Percentiles rank a stretch among this genome's conserved stretches.
These are phyloP conservation scores for Stictocephala bisonia DNA, from an alignment of 2,888 invertebrate genomes.

Conservation along the genomic window DNA sequence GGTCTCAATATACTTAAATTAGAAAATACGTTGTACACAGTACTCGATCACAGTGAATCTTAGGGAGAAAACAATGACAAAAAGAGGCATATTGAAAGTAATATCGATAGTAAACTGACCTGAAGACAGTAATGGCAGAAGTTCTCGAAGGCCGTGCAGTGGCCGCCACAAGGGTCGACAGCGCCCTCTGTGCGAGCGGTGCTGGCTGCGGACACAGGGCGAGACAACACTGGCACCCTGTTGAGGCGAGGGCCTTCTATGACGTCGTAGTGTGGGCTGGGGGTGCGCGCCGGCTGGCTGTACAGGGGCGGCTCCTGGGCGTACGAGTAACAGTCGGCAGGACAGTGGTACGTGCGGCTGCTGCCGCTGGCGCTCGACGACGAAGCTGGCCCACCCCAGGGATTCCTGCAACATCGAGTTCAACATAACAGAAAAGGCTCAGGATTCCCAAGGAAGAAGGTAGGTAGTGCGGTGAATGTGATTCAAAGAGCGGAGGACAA, in stretches of 20 bases:
- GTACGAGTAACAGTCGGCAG: constrained; percentile 48
- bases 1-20: no score
- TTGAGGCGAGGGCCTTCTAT: constrained; percentile 30
- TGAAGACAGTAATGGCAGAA: constrained; percentile 78
- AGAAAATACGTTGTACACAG: no score
- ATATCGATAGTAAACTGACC: constrained; percentile 65
- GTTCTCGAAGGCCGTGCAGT: constrained; percentile 77
- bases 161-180: constrained; percentile 76
- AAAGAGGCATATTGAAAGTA: no score
- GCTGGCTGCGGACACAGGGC: constrained; percentile 63
- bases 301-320: constrained; percentile 47
- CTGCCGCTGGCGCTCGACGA: constrained; percentile 57
- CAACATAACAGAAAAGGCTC: no score
- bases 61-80: no score
- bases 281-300: constrained; percentile 36
- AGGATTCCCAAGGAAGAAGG: no score
- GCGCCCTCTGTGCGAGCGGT: constrained; percentile 66
- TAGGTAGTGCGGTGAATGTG: no score
- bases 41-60: no score
- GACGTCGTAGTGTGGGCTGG: constrained; percentile 37
- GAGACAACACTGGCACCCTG: constrained; percentile 23
- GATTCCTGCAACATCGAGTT: constrained; percentile 20
- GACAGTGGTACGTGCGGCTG: constrained; percentile 58
- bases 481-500: no score
- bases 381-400: constrained; percentile 33